phyloP scores from a whole-genome alignment of 2,888 invertebrate genomes.

The Amblyjoppa proteus region DNA sequence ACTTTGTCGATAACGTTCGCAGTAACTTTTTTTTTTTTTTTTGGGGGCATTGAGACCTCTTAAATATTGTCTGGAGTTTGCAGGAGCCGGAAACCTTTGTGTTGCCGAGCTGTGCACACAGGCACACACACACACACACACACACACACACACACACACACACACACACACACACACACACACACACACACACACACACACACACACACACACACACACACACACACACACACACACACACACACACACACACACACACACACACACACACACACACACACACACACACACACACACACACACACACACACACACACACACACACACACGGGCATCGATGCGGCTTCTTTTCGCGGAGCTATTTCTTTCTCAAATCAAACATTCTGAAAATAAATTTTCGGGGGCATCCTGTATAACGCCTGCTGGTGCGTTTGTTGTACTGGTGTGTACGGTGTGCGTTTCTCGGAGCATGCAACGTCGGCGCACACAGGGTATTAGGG shows the following conservation, averaged over 20 bases:
- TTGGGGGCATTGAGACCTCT: slow-evolving; percentile 80
- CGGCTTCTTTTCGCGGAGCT: slow-evolving; percentile 71
- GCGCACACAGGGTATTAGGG: slow-evolving; percentile 15
- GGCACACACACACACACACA: not conserved
- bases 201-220: not conserved
- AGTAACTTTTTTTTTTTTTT: slow-evolving; percentile 16
- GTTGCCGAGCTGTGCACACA: slow-evolving; percentile 17
- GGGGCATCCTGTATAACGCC: slow-evolving; percentile 63
- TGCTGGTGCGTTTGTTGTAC: slow-evolving; percentile 40
- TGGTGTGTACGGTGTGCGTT: slow-evolving; percentile 53
- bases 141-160: not conserved
- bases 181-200: not conserved
- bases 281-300: not conserved
- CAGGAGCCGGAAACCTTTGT: slow-evolving; percentile 72
- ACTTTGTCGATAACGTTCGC: slow-evolving; percentile 64
- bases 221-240: not conserved
- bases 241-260: not conserved
- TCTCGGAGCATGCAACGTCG: slow-evolving; percentile 59
- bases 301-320: not conserved
- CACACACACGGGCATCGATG: slow-evolving; percentile 18
- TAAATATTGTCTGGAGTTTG: slow-evolving; percentile 78
- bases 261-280: not conserved
- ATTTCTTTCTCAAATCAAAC: slow-evolving; percentile 83
- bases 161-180: not conserved
- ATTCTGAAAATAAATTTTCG: slow-evolving; percentile 84